phyloP scores from a whole-genome alignment of 30 jellyfish, hydroid and myxozoan genomes.

The Euphysa ruthae region DNA sequence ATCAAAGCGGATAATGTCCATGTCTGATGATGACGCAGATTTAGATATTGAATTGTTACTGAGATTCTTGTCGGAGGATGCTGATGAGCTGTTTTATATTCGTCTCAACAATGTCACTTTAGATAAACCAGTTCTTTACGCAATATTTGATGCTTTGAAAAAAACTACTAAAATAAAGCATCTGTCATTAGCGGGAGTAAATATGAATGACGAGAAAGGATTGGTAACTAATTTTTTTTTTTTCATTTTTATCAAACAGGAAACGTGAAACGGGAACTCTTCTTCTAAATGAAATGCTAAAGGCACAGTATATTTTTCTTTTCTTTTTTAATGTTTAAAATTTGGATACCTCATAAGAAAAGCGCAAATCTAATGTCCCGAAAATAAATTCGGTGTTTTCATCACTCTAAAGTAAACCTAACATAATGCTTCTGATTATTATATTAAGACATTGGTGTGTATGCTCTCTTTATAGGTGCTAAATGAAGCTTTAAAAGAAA shows the following conservation, averaged over 20 bases:
- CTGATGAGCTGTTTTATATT: conserved; percentile 23
- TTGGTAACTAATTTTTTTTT: conserved; percentile 3
- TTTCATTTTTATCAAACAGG: too few species aligned
- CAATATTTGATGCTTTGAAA: conserved; percentile 30
- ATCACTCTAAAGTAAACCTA: too few species aligned
- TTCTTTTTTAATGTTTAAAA: too few species aligned
- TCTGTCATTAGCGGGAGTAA: conserved; percentile 24
- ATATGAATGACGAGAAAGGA: conserved; percentile 27
- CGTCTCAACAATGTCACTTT: conserved; percentile 21
- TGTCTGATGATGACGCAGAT: conserved; percentile 36
- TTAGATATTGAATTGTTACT: conserved; percentile 10
- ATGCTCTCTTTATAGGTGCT: not conserved
- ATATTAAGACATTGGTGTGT: too few species aligned
- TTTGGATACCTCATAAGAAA: too few species aligned
- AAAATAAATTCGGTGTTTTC: too few species aligned
- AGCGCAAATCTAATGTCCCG: too few species aligned
- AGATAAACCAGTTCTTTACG: conserved; percentile 1
- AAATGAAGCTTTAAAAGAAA: conserved; percentile 30
- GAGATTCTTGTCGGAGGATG: conserved; percentile 6
- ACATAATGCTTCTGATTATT: too few species aligned
- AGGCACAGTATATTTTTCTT: too few species aligned
- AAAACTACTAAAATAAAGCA: conserved; percentile 14
- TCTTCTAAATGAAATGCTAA: too few species aligned
- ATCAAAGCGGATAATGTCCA: conserved; percentile 21
- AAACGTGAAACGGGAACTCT: too few species aligned